phyloP scores from a whole-genome alignment of 2,797 vertebrate genomes.

The Myotis planiceps region DNA sequence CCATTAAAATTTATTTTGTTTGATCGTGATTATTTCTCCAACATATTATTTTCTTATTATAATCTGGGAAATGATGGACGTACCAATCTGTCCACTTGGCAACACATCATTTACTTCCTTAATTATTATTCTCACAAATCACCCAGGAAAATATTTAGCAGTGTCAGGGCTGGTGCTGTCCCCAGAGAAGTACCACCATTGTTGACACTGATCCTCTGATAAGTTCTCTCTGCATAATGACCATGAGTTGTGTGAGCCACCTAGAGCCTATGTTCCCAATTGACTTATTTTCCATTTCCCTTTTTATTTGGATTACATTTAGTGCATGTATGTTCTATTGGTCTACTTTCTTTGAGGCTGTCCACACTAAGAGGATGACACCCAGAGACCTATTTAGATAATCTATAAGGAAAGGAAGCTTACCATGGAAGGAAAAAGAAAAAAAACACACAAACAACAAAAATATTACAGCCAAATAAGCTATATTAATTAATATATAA shows the following conservation, averaged over 20 bases:
- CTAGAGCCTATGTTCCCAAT: neutral
- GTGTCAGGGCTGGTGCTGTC: neutral
- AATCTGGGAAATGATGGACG: neutral
- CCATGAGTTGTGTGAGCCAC: neutral
- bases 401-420: neutral
- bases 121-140: conserved; percentile 57
- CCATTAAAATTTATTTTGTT: conserved; percentile 9
- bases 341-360: conserved; percentile 30
- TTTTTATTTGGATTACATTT: conserved; percentile 18
- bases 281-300: neutral
- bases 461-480: neutral
- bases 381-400: neutral
- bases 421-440: too few relatives aligned
- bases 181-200: neutral
- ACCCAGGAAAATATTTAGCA: conserved; percentile 54
- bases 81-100: neutral
- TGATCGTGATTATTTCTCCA: neutral
- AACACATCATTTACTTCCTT: conserved; percentile 44
- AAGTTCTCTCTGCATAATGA: neutral
- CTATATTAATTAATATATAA: neutral
- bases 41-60: conserved; percentile 18
- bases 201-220: neutral
- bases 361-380: neutral
- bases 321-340: neutral
- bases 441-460: neutral